phyloP scores from a whole-genome alignment of 2,113 vertebrate species.

The Origma solitaria region DNA sequence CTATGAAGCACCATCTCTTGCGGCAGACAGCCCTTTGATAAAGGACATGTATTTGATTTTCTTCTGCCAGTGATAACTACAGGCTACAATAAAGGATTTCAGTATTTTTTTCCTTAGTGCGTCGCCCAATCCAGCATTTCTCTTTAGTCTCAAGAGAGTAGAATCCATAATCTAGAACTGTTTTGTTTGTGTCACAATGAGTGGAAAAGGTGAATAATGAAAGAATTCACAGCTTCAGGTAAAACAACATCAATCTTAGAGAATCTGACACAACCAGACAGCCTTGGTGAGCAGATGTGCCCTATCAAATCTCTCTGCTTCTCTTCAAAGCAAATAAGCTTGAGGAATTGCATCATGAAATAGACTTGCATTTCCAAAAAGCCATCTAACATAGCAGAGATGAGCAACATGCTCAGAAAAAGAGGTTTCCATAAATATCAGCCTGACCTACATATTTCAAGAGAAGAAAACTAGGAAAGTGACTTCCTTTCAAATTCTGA shows the following conservation, averaged over 20 bases:
- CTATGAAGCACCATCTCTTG: neutral
- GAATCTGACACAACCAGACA: neutral
- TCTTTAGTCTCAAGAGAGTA: neutral
- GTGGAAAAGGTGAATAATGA: constrained; percentile 27
- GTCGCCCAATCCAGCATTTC: neutral
- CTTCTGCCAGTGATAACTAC: neutral
- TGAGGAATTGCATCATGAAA: neutral
- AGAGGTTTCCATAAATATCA: neutral
- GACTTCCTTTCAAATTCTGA: neutral
- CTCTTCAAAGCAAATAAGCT: neutral
- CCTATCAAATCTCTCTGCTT: neutral
- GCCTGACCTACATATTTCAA: neutral
- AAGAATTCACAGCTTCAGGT: constrained; percentile 26
- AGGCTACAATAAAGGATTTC: neutral
- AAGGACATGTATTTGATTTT: neutral
- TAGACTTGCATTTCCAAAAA: neutral
- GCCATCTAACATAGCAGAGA: neutral
- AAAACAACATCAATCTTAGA: neutral
- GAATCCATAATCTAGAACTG: neutral
- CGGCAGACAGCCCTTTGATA: neutral
- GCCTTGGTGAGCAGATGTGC: neutral
- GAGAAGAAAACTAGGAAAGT: neutral
- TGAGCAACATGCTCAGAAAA: neutral
- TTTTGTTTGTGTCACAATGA: constrained; percentile 33
- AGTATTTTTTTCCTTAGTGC: neutral